Evolutionary conservation across 2,888 invertebrate species (phyloP), one percentile per base, ranked within the genome.

Genomic region (Brenthis hecate): DNA sequence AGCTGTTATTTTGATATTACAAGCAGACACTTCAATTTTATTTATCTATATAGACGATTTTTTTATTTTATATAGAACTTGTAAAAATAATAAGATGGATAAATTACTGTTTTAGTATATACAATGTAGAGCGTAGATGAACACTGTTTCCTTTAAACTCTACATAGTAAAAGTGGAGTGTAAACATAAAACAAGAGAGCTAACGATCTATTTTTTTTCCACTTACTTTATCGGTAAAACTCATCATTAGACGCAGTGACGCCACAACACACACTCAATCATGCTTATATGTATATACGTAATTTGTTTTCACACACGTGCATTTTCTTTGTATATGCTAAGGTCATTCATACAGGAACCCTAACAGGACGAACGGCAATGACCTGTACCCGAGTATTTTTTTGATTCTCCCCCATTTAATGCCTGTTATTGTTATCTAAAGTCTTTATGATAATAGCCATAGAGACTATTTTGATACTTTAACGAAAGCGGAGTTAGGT

Each of bases 291-390:
- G n/a, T 32, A 51, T 23, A 47, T 56, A 56, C 54, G 51, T 63
- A 16, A 36, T 13, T 43, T 43, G 36, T 56, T 50, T 50, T 50
- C 13, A n/a, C 54, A 60, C 48, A 60, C 28, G 60, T 50, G 23
- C 36, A 43, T 50, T 50, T 64, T 56, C 61, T 56, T 66, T 64
- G 62, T 65, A 60, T 63, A 65, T 73, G 69, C 73, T 76, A 76
- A 75, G 80, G 80, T 82, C 81, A 79, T 79, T 78, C 79, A 75
- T 79, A 76, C 77, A 79, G 80, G 78, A 78, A 79, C 76, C 74
- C 66, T 65, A 73, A 60, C 74, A 76, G 77, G 76, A 77, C 75
- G 72, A 71, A 67, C 75, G 79, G 74, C 80, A 80, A 77, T 78
- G 81, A 81, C 80, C 81, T 75, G 69, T 56, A 66, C 55, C 66